A percentile compares a stretch with the other conserved stretches of the same genome.
These are phyloP conservation scores for Siphonodentalium dalli DNA, from an alignment of 2,888 invertebrate genomes.

Conservation along the genomic window DNA sequence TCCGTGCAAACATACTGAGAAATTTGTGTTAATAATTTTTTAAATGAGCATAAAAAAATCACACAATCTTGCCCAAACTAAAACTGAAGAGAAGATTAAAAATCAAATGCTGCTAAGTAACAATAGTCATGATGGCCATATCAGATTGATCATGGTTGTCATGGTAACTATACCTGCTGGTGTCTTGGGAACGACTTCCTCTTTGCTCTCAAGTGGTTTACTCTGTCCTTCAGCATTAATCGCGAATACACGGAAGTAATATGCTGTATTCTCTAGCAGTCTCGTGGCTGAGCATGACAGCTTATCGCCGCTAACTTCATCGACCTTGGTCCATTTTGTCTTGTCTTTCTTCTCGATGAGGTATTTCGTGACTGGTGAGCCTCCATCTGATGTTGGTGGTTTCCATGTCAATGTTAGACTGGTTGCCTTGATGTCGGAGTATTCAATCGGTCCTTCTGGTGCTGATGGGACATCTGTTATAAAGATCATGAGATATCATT, in stretches of 20 bases:
- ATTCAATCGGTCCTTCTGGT: slow-evolving; percentile 57
- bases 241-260: slow-evolving; percentile 87
- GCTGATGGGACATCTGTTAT: slow-evolving; percentile 51
- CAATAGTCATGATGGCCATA: too few relatives aligned
- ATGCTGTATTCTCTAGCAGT: slow-evolving; percentile 82
- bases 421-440: slow-evolving; percentile 73
- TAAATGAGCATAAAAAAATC: too few relatives aligned
- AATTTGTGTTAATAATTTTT: too few relatives aligned
- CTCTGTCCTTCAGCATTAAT: slow-evolving; percentile 76
- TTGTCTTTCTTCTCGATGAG: slow-evolving; percentile 79
- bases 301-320: slow-evolving; percentile 24
- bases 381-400: slow-evolving; percentile 81
- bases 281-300: slow-evolving; percentile 55
- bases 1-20: too few relatives aligned
- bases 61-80: too few relatives aligned
- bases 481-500: neutral
- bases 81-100: too few relatives aligned
- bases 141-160: too few relatives aligned
- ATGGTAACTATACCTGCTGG: slow-evolving; percentile 28
- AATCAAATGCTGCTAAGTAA: too few relatives aligned
- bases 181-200: slow-evolving; percentile 10
- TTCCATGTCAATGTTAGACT: slow-evolving; percentile 84
- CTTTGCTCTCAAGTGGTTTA: slow-evolving; percentile 48
- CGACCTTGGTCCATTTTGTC: slow-evolving; percentile 51
- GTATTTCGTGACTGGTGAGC: slow-evolving; percentile 79